A percentile compares a stretch with the other conserved stretches of the same genome.
phyloP scores from a whole-genome alignment of 1,140 invertebrate species.

The Artemia franciscana region DNA sequence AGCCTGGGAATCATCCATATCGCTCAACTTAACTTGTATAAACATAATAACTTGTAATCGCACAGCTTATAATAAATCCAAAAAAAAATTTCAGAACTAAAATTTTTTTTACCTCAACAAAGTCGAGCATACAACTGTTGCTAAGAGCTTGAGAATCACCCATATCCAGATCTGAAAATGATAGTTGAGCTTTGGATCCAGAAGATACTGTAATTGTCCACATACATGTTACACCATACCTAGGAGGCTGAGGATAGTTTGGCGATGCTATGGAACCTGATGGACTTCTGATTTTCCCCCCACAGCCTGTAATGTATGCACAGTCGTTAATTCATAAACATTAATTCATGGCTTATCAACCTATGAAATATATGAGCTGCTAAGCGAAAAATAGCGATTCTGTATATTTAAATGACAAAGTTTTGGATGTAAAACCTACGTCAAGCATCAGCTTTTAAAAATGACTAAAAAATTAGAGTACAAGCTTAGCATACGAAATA shows the following conservation, averaged over 20 bases:
- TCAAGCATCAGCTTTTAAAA: too few species aligned
- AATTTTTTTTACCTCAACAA: conserved; percentile 32
- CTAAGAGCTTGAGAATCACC: conserved; percentile 24
- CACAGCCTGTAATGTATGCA: conserved; percentile 37
- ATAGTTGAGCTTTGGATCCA: conserved; percentile 38
- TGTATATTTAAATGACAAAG: too few species aligned
- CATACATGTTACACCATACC: conserved; percentile 37
- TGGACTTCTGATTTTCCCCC: conserved; percentile 36
- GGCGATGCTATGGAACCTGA: conserved; percentile 51
- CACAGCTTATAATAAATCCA: conserved; percentile 30
- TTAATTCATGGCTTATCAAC: too few species aligned
- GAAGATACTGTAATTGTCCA: conserved; percentile 49
- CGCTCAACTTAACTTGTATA: too few species aligned
- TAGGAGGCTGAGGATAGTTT: conserved; percentile 49
- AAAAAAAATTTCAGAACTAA: conserved; percentile 3
- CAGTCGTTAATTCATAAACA: too few species aligned
- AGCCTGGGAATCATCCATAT: too few species aligned
- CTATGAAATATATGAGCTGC: too few species aligned
- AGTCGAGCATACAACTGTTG: conserved; percentile 34
- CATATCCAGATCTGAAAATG: conserved; percentile 45
- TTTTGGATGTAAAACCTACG: too few species aligned
- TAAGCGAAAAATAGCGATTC: too few species aligned
- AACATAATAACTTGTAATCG: too few species aligned
- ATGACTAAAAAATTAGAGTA: too few species aligned
- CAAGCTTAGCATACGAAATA: too few species aligned